Percentiles rank a stretch among this genome's conserved stretches.
These are phyloP conservation scores for Pristionchus entomophagus DNA, from an alignment of 2,888 invertebrate species.

Conservation along the genomic window DNA sequence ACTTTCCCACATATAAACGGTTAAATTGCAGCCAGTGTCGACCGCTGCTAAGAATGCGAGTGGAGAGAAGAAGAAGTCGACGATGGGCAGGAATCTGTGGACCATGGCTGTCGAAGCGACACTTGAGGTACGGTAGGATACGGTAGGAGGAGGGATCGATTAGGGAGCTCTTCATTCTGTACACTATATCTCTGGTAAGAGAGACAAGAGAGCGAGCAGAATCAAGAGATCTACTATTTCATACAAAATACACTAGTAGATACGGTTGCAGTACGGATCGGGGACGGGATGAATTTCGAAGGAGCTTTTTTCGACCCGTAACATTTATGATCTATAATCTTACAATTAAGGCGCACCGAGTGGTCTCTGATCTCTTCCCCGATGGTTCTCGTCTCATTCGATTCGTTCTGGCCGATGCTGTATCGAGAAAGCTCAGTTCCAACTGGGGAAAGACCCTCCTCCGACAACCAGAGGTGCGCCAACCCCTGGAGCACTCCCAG, in stretches of 20 bases:
- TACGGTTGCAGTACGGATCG: too few species aligned
- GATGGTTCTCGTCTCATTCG: constrained; percentile 80
- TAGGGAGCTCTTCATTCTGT: not conserved
- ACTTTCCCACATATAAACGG: too few species aligned
- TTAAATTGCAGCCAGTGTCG: not conserved
- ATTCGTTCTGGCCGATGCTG: constrained; percentile 90
- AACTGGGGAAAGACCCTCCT: constrained; percentile 21
- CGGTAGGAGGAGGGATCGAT: not conserved
- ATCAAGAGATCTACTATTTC: not conserved
- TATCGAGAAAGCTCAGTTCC: constrained; percentile 81
- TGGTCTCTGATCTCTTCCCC: constrained; percentile 94
- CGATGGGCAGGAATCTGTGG: constrained; percentile 35
- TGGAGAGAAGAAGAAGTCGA: not conserved
- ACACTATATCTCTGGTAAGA: not conserved
- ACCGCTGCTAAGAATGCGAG: not conserved
- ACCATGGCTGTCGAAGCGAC: constrained; percentile 30
- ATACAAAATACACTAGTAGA: too few species aligned
- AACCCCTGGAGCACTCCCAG: not conserved
- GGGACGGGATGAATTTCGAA: too few species aligned
- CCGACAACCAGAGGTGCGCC: constrained; percentile 6
- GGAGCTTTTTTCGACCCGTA: too few species aligned
- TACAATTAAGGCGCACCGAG: constrained; percentile 87
- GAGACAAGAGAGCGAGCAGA: not conserved
- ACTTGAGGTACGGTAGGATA: constrained; percentile 6
- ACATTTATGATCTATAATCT: not conserved